Base-by-base conservation (phyloP, 1,140 invertebrate genomes). In the Glossosoma conforme region DNA sequence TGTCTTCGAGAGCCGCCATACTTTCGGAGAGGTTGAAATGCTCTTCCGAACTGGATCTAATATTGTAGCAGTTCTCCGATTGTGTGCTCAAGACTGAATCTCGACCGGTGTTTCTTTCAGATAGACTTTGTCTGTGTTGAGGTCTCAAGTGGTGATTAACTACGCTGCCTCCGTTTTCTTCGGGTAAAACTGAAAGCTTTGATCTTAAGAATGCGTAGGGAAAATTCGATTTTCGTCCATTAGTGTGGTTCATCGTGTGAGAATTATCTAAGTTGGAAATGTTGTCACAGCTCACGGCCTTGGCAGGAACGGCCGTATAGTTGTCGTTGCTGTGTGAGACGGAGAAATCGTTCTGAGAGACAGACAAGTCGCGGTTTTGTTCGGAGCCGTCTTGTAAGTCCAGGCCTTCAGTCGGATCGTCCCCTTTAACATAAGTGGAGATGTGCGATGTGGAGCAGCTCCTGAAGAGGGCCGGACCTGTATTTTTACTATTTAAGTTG, bases 181-280 rank as follows among this genome's bases (percentile, higher is more conserved):
- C 85, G 0, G 85, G 85, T 36, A 87, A 66, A 18, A 87, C 84
- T 0, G 84, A 85, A 11, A 88, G 60, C 47, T 84, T 84, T 0
- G 86, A 88, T 48, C 86, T 72, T 9, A 89, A 66, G 65, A 88
- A 88, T 1, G 86, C 85, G 60, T 89, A 88, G 0, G 86, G 86
- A 61, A 89, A 89, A 55, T 79, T 83, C 1, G 78, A 76, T 50
- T 80, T 82, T 54, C 80, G 81, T 30, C 65, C 65, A 15, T 64
- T 62, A 25, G 62, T 60, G 48, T 69, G 71, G 46, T 55, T 64
- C 33, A 61, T 13, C 1, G 19, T 21, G 28, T 52, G 63, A 59
- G 69, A 64, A 3, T 67, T 67, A 54, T 74, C 72, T 56, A 79
- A 57, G 52, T 70, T 74, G 5, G 76, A 71, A 56, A 82, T 80